Evolutionary conservation across 2,888 invertebrate species (phyloP), one percentile per base, ranked within the genome.

Genomic region (Ochropleura leucogaster): DNA sequence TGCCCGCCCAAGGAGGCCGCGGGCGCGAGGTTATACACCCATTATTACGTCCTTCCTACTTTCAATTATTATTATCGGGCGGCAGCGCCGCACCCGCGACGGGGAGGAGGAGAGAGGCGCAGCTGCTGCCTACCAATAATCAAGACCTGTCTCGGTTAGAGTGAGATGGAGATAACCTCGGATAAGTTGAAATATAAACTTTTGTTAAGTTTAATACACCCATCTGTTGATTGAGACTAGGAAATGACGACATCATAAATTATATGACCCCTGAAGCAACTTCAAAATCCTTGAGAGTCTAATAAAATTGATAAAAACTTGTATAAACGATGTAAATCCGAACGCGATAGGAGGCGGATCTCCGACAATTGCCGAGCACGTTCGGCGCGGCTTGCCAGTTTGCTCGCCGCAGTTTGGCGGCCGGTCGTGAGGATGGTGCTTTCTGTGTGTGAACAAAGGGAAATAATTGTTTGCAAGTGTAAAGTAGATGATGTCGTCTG

Each of bases 111-210:
- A 95, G 96, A 96, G 96, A 96, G 96, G 95, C 96, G 95, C 96
- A 96, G 96, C 96, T 96, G 96, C 96, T 96, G 95, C 96, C 96
- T 96, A 96, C 96, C 96, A 96, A 96, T 96, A 96, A 96, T 96
- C 96, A 96, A 96, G 95, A 96, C 94, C 92, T 93, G 94, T 95
- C 93, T 90, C 86, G 77, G 88, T 85, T 85, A 92, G 94, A 96
- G 90, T 68, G 95, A 95, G 95, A 96, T 81, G 86, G 96, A 91
- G 90, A 92, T 91, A 94, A 68, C 87, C 83, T 75, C 79, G 82
- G 80, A 77, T 80, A 90, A 85, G 68, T 87, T 62, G 53, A 84
- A 89, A 90, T 80, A 84, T 57, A 68, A 72, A 73, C 59, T 83
- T 87, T 83, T 68, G 46, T 57, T n/a, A 46, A 74, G 30, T 78